phyloP scores from a whole-genome alignment of 2,888 invertebrate species.

The Helleia helle region DNA sequence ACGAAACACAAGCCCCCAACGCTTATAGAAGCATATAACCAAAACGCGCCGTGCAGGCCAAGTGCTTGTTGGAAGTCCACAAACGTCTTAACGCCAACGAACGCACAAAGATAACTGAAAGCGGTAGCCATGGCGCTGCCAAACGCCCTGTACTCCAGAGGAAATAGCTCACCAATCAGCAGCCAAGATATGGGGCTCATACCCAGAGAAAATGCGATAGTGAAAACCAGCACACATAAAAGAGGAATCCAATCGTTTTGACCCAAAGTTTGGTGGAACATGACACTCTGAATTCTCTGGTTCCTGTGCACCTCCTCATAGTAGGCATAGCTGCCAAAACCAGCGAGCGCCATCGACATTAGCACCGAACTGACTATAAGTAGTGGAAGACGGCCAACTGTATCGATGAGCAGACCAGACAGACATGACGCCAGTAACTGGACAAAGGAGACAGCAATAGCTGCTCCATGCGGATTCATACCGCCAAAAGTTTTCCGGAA shows the following conservation, averaged over 20 bases:
- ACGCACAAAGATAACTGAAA: conserved; percentile 90
- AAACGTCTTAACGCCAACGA: conserved; percentile 89
- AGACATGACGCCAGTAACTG: conserved; percentile 88
- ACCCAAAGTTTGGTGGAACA: conserved; percentile 68
- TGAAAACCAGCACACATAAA: conserved; percentile 86
- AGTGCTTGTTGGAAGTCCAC: conserved; percentile 85
- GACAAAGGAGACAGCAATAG: conserved; percentile 88
- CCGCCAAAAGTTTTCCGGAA: conserved; percentile 88
- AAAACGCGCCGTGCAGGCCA: conserved; percentile 89
- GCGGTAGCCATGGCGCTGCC: conserved; percentile 91
- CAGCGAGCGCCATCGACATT: conserved; percentile 90
- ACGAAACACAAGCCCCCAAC: conserved; percentile 88
- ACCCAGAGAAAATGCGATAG: conserved; percentile 89
- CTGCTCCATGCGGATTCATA: conserved; percentile 87
- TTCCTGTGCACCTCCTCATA: conserved; percentile 80
- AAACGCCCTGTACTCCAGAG: conserved; percentile 87
- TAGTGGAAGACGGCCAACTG: conserved; percentile 87
- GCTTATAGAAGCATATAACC: conserved; percentile 89
- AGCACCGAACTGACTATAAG: conserved; percentile 87
- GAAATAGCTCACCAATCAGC: conserved; percentile 87
- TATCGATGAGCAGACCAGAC: conserved; percentile 88
- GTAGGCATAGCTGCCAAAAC: conserved; percentile 88
- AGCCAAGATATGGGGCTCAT: conserved; percentile 92
- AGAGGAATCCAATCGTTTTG: conserved; percentile 88
- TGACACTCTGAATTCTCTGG: conserved; percentile 63